These are phyloP conservation scores for Leptosomus discolor DNA, from an alignment of 2,113 vertebrate genomes.

Conservation along the genomic window DNA sequence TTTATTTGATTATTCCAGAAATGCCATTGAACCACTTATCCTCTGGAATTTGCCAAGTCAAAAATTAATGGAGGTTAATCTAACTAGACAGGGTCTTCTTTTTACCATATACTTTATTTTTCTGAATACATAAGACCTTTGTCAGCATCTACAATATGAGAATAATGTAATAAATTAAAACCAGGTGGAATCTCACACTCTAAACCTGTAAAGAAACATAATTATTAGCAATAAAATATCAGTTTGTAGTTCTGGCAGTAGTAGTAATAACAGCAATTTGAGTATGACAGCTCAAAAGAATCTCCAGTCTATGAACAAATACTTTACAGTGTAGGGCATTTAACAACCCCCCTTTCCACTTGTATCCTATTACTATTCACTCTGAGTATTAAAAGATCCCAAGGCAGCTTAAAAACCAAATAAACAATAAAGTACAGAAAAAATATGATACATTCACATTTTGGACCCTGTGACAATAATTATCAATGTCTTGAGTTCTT, in stretches of 20 bases:
- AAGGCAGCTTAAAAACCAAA: neutral
- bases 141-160: neutral
- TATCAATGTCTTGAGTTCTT: neutral
- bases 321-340: neutral
- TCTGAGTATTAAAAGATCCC: neutral
- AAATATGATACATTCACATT: neutral
- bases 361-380: neutral
- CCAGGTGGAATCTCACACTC: neutral
- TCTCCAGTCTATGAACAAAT: neutral
- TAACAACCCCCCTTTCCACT: neutral
- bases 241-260: neutral
- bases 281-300: neutral
- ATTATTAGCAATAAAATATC: neutral
- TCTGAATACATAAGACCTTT: neutral
- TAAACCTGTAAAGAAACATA: neutral
- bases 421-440: neutral
- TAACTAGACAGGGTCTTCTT: neutral
- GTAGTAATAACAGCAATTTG: neutral
- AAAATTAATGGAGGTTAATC: neutral
- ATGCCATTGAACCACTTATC: neutral
- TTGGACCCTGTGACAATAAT: neutral
- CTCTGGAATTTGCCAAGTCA: neutral
- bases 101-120: neutral
- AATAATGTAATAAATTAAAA: neutral
- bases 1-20: neutral